Base-by-base conservation (phyloP, 2,888 invertebrate species). In the Lepas anatifera region DNA sequence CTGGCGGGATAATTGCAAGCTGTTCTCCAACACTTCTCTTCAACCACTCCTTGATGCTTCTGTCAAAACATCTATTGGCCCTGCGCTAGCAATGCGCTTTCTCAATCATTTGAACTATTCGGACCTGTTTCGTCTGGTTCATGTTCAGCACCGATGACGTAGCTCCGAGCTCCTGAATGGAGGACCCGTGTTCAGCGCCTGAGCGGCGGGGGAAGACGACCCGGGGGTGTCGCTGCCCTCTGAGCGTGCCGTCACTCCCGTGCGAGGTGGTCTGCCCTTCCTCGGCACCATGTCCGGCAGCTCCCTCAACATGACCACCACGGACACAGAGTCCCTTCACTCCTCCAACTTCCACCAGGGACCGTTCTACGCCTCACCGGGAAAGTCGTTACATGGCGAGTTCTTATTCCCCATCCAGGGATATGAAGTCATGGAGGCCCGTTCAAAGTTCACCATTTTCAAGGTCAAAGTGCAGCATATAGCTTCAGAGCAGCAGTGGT, bases 361-460 rank as follows among this genome's bases (percentile, higher is more conserved):
- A 6, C 58, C 58, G 18, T 58, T 58, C 58, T 58, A 18, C 13
- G 58, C 58, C 4, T 58, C 58, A 6, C 58, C 58, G 1, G 58
- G 58, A 2, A 58, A 58, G 18, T 27, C 58, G 4, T 32, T 58
- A 1, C 58, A 32, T 10, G 58, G 71, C 29, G 43, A 70, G 37
- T 72, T 71, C 67, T 67, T 67, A 18, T 71, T 71, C 67, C 72
- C 72, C 6, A 72, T 72, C 67, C 71, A 71, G 48, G 72, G 72
- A 3, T 72, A 72, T 64, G 72, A 72, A 35, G 71, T 72, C 16
- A 63, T 72, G 67, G 72, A 72, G 48, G 71, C 71, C 35, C 63
- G 72, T 4, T 67, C 70, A 18, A 68, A 71, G 39, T 72, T 72
- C 67, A 72, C 72, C 37, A 70, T 72, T 7, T 72, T 72, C 46